These are phyloP conservation scores for Hyposoter didymator DNA, from an alignment of 2,888 invertebrate genomes.

Conservation along the genomic window DNA sequence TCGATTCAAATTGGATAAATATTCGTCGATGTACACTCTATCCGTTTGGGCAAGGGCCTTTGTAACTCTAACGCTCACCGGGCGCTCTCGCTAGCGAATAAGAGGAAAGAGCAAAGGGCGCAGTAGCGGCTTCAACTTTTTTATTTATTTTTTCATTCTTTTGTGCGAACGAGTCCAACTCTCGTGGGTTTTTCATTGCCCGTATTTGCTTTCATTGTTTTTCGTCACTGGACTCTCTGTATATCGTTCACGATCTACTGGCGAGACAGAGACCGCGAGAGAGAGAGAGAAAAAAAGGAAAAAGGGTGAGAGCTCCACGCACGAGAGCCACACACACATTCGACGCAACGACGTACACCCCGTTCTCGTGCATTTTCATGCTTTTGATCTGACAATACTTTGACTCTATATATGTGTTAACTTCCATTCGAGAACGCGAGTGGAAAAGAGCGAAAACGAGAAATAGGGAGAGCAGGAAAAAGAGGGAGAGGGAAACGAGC, in stretches of 20 bases:
- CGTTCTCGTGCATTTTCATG: slow-evolving; percentile 74
- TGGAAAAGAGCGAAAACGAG: slow-evolving; percentile 39
- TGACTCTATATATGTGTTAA: slow-evolving; percentile 24
- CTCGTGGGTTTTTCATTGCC: slow-evolving; percentile 79
- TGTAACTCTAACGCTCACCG: slow-evolving; percentile 73
- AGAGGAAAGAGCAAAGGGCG: slow-evolving; percentile 64
- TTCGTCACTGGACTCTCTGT: slow-evolving; percentile 65
- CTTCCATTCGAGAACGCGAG: slow-evolving; percentile 53
- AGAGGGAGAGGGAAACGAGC: slow-evolving; percentile 39
- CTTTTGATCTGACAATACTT: slow-evolving; percentile 78
- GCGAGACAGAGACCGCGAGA: background rate
- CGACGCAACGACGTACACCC: slow-evolving; percentile 16
- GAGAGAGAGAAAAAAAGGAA: background rate
- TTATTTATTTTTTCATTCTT: slow-evolving; percentile 73
- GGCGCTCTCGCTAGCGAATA: slow-evolving; percentile 64
- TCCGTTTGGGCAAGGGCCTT: slow-evolving; percentile 74
- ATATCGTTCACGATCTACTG: slow-evolving; percentile 16
- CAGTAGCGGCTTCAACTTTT: background rate
- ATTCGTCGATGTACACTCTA: slow-evolving; percentile 72
- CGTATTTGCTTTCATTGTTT: slow-evolving; percentile 82
- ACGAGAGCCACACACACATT: background rate
- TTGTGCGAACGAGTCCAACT: slow-evolving; percentile 68
- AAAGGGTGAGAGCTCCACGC: background rate
- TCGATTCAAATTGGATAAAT: slow-evolving; percentile 74
- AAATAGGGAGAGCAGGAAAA: slow-evolving; percentile 57